Evolutionary conservation across 2,888 invertebrate genomes (phyloP).

Genomic region (Rhagium mordax): DNA sequence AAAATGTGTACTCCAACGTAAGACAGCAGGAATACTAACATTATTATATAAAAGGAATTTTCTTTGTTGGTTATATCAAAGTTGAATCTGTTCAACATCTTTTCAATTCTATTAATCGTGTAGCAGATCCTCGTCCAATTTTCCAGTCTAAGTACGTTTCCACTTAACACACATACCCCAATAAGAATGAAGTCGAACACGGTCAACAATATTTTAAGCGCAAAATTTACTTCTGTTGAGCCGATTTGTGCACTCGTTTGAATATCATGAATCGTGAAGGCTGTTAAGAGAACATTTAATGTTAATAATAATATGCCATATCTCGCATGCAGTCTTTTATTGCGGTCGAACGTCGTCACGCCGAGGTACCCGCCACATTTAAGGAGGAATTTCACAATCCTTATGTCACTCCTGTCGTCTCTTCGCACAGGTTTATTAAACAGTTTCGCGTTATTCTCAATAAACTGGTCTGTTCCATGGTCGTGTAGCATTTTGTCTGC

Average conservation of each 20-base stretch:
- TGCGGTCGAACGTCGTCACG: neutral
- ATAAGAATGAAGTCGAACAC: neutral
- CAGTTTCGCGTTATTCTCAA: too few relatives aligned
- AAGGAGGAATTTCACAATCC: neutral
- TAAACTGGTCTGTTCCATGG: neutral
- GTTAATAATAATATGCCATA: neutral
- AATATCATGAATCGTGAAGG: too few relatives aligned
- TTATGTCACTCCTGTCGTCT: neutral
- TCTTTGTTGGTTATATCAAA: neutral
- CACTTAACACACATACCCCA: neutral
- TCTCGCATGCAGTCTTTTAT: neutral
- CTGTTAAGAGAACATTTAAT: neutral
- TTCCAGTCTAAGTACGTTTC: neutral
- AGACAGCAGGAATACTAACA: neutral
- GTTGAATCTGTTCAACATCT: neutral
- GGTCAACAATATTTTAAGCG: too few relatives aligned
- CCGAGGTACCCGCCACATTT: neutral
- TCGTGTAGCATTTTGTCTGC: neutral
- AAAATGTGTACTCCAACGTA: neutral
- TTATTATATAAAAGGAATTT: neutral
- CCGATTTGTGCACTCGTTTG: too few relatives aligned
- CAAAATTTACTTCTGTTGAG: too few relatives aligned
- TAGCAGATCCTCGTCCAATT: neutral
- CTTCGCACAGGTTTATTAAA: neutral
- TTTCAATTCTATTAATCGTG: neutral